Evolutionary conservation across 2,888 invertebrate genomes (phyloP).

Genomic region (Dione juno): DNA sequence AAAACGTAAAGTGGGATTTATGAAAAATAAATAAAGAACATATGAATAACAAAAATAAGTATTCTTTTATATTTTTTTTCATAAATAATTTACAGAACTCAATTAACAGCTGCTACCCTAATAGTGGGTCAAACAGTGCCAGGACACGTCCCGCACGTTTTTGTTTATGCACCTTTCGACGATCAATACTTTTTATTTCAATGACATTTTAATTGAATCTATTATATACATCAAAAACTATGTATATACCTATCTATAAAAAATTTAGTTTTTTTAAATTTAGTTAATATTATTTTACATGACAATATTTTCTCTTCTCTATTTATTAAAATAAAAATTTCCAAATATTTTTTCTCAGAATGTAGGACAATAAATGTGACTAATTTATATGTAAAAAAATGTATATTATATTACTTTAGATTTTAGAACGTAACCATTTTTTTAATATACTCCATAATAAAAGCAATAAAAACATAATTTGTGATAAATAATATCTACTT

Average conservation of each 20-base stretch:
- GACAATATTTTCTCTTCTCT: too few relatives aligned
- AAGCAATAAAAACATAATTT: neutral
- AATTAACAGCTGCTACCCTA: conserved; percentile 25
- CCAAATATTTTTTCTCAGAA: too few relatives aligned
- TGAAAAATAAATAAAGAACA: neutral
- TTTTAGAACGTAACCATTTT: too few relatives aligned
- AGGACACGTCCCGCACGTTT: conserved; percentile 55
- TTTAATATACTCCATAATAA: neutral
- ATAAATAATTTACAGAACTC: neutral
- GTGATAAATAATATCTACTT: neutral
- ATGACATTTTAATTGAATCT: neutral
- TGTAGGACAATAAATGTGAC: too few relatives aligned
- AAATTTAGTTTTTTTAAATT: too few relatives aligned
- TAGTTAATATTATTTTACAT: too few relatives aligned
- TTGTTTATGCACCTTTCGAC: conserved; percentile 71
- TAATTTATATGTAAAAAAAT: too few relatives aligned
- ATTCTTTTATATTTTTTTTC: neutral
- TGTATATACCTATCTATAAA: neutral
- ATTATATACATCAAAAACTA: neutral
- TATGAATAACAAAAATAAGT: neutral
- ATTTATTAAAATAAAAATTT: too few relatives aligned
- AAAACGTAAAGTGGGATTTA: neutral
- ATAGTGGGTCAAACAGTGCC: conserved; percentile 52
- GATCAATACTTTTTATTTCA: conserved; percentile 56
- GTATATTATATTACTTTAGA: too few relatives aligned